Evolutionary conservation across 1,140 invertebrate species (phyloP).

Genomic region (Drosophila sp.): DNA sequence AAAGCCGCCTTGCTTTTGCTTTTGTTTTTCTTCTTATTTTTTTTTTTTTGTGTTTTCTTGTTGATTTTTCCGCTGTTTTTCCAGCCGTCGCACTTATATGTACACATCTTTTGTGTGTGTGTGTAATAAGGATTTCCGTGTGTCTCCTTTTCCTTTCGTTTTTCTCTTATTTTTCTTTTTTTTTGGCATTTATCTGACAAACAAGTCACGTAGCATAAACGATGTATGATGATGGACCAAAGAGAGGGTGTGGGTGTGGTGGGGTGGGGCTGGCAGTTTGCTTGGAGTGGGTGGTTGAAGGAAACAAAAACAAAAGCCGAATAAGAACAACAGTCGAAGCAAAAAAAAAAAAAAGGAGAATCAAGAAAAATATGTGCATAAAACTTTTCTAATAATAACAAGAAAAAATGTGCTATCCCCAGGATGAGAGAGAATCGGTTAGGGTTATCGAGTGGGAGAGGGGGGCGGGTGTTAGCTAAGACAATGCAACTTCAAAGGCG

Average conservation of each 20-base stretch:
- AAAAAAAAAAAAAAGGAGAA: constrained; percentile 31
- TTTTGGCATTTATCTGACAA: constrained; percentile 59
- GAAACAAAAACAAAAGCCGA: constrained; percentile 14
- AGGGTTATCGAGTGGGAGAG: neutral
- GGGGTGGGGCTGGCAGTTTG: neutral
- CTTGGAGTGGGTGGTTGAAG: neutral
- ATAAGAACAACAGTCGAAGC: constrained; percentile 15
- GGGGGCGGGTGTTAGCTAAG: neutral
- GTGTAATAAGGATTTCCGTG: constrained; percentile 20
- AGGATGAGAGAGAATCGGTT: neutral
- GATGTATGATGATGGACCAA: constrained; percentile 53
- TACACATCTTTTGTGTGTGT: constrained; percentile 19
- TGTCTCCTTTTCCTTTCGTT: constrained; percentile 5
- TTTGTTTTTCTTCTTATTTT: constrained; percentile 11
- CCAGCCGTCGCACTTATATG: constrained; percentile 36
- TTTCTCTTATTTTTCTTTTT: constrained; percentile 22
- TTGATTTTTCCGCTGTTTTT: constrained; percentile 56
- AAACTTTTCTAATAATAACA: constrained; percentile 60
- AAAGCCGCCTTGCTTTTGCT: constrained; percentile 38
- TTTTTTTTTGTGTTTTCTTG: constrained; percentile 21
- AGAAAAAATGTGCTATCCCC: constrained; percentile 20
- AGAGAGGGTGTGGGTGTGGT: constrained; percentile 27
- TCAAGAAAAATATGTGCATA: constrained; percentile 47
- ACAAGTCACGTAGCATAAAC: constrained; percentile 60
- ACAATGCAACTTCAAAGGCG: constrained; percentile 12